Conservation (phyloP, 2,113 vertebrate species). For the Clarias magur region DNA sequence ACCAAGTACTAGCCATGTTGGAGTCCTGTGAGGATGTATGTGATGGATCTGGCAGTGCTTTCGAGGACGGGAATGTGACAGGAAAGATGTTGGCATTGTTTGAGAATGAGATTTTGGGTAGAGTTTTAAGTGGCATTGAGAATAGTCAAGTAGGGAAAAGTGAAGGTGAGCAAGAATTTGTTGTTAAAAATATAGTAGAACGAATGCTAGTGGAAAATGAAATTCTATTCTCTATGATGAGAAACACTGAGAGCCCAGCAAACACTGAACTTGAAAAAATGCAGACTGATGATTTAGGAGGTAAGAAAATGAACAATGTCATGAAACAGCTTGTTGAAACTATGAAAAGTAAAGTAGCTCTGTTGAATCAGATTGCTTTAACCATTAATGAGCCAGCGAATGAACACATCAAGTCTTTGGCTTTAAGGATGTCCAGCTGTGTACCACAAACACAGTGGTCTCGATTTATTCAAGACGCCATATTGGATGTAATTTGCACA, state of each 20-base stretch:
- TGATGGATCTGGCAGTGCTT: constrained; percentile 50
- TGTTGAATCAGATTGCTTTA: constrained; percentile 60
- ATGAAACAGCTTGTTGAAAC: constrained; percentile 60
- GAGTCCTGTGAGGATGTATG: constrained; percentile 60
- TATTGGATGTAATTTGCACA: constrained; percentile 62
- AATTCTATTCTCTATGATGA: constrained; percentile 57
- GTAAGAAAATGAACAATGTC: constrained; percentile 57
- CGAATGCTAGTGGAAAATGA: constrained; percentile 64
- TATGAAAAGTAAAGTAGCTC: constrained; percentile 59
- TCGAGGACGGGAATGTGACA: constrained; percentile 48
- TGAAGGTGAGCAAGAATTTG: constrained; percentile 17
- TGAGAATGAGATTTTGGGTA: constrained; percentile 71
- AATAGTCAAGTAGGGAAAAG: constrained; percentile 44
- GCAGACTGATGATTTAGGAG: constrained; percentile 23
- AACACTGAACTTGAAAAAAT: constrained; percentile 28
- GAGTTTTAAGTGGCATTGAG: constrained; percentile 56
- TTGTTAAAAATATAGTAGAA: constrained; percentile 54
- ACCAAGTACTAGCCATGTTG: constrained; percentile 68
- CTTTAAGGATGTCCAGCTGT: constrained; percentile 51
- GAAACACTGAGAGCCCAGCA: constrained; percentile 25
- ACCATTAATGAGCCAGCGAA: constrained; percentile 57
- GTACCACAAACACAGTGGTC: constrained; percentile 48
- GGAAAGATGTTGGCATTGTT: constrained; percentile 57
- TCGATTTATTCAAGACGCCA: constrained; percentile 65
- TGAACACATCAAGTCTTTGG: constrained; percentile 61